Evolutionary conservation across 35 echinoderm and acorn worm species (phyloP).

Genomic region (Heliocidaris erythrogramma): DNA sequence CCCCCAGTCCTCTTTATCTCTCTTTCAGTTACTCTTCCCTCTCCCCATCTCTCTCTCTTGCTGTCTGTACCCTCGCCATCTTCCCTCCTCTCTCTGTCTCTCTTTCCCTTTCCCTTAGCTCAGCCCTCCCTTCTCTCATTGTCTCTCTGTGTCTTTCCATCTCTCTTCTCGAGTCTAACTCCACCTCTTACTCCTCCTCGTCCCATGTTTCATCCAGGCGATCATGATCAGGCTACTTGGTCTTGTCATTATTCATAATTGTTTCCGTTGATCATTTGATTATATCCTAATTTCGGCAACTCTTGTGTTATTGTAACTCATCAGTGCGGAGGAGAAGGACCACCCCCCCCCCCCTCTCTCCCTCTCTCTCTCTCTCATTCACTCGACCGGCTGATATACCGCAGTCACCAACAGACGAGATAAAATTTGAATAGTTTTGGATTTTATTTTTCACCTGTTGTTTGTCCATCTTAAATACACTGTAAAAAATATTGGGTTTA

Average conservation of each 20-base stretch:
- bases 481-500: too few species aligned
- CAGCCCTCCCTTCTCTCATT: not conserved
- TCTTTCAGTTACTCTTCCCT: not conserved
- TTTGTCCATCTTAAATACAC: too few species aligned
- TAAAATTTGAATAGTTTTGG: too few species aligned
- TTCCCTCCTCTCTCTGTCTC: not conserved
- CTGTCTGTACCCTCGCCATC: too few species aligned
- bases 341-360: not conserved
- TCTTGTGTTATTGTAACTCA: slow-evolving; percentile 19
- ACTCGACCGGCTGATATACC: too few species aligned
- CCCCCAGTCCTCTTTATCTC: not conserved
- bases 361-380: not conserved
- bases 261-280: slow-evolving; percentile 30
- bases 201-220: not conserved
- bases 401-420: too few species aligned
- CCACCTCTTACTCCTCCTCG: not conserved
- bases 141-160: not conserved
- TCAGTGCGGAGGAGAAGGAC: not conserved
- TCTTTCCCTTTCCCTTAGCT: not conserved
- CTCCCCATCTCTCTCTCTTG: not conserved
- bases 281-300: slow-evolving; percentile 24
- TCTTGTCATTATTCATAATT: slow-evolving; percentile 22
- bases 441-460: too few species aligned
- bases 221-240: not conserved
- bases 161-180: too few species aligned